Conservation (phyloP, 1,140 invertebrate genomes). For the Aphidius ervi region DNA sequence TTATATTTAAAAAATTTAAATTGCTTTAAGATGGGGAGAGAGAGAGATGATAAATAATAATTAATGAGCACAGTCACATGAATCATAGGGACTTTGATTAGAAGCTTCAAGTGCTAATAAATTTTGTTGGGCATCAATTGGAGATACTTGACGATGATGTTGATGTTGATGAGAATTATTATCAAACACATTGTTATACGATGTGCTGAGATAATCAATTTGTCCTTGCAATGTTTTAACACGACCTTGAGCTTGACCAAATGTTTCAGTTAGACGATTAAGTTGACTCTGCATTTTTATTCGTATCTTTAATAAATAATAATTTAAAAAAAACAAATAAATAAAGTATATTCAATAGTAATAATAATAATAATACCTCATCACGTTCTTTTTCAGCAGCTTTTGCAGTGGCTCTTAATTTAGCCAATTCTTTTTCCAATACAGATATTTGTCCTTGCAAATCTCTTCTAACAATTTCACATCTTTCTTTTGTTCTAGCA, state of each 20-base stretch:
- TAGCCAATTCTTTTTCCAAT: slow-evolving; percentile 62
- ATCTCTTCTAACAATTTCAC: slow-evolving; percentile 57
- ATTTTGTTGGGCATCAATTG: neutral
- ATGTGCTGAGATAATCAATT: slow-evolving; percentile 60
- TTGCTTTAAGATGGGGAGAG: too few relatives aligned
- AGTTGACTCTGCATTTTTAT: slow-evolving; percentile 67
- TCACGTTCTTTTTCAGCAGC: slow-evolving; percentile 64
- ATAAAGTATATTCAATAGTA: slow-evolving; percentile 3
- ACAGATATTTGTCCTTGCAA: slow-evolving; percentile 63
- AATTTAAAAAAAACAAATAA: slow-evolving; percentile 15
- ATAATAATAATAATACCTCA: slow-evolving; percentile 50
- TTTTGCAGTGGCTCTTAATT: slow-evolving; percentile 59
- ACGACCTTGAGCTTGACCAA: slow-evolving; percentile 63
- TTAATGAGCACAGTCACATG: slow-evolving; percentile 44
- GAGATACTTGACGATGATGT: slow-evolving; percentile 2
- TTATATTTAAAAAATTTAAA: too few relatives aligned
- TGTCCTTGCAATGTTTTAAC: slow-evolving; percentile 62
- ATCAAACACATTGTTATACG: slow-evolving; percentile 49
- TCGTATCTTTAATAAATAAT: slow-evolving; percentile 49
- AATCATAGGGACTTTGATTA: slow-evolving; percentile 34
- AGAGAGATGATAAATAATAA: slow-evolving; percentile 26
- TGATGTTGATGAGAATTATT: slow-evolving; percentile 25
- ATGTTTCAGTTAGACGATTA: slow-evolving; percentile 62
- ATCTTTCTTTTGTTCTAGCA: slow-evolving; percentile 62
- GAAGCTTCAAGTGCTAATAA: slow-evolving; percentile 26